Conservation (phyloP, 2,113 vertebrate species). For the Eupsittula cactorum region DNA sequence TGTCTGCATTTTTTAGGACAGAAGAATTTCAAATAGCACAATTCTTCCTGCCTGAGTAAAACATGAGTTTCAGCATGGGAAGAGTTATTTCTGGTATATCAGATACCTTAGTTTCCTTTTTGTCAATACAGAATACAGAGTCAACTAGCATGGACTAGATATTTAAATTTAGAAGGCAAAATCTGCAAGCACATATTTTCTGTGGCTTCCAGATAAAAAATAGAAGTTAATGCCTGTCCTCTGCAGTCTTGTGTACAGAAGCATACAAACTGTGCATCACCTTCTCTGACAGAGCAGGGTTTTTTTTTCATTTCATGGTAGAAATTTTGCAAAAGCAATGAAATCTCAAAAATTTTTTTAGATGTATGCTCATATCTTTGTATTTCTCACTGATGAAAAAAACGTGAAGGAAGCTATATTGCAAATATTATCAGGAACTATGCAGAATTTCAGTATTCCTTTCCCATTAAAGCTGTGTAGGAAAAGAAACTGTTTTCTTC, state of each 20-base stretch:
- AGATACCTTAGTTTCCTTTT: neutral
- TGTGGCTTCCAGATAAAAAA: neutral
- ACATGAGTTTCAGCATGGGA: neutral
- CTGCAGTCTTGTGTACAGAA: neutral
- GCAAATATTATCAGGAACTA: neutral
- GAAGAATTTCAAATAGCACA: neutral
- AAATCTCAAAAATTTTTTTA: neutral
- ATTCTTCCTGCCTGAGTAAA: neutral
- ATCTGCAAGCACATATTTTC: neutral
- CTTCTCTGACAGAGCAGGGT: neutral
- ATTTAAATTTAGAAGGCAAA: neutral
- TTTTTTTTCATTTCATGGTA: neutral
- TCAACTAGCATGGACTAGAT: neutral
- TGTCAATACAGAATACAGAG: neutral
- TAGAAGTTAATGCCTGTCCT: neutral
- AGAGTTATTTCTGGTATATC: neutral
- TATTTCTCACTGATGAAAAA: neutral
- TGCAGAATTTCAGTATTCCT: neutral
- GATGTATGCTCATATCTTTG: neutral
- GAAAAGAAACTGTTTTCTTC: neutral
- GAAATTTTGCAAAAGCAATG: neutral
- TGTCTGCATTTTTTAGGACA: neutral
- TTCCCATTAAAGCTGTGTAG: neutral
- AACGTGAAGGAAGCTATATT: fast-evolving
- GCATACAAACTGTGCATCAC: neutral